These are phyloP conservation scores for Whitmania pigra DNA, from an alignment of 1,140 invertebrate genomes.

Conservation along the genomic window DNA sequence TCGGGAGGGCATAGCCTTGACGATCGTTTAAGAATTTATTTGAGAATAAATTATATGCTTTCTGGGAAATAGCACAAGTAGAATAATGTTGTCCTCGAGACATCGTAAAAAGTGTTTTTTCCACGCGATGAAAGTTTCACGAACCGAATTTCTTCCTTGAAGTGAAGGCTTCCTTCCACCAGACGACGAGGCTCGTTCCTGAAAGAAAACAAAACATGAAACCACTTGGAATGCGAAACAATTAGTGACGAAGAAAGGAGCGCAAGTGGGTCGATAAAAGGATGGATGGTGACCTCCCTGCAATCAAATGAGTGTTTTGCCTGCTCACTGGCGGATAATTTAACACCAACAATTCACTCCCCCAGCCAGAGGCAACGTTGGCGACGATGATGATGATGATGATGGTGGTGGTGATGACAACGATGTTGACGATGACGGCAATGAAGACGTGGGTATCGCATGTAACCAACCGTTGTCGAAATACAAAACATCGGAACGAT, in stretches of 20 bases:
- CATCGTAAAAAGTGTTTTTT: too few species aligned
- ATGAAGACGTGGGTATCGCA: too few species aligned
- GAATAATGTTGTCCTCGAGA: too few species aligned
- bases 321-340: too few species aligned
- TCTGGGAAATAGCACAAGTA: too few species aligned
- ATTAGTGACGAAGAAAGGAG: conserved; percentile 94
- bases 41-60: too few species aligned
- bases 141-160: neutral
- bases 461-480: conserved; percentile 61
- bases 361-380: neutral
- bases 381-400: neutral
- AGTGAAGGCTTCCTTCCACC: conserved; percentile 48
- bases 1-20: too few species aligned
- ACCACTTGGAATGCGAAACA: conserved; percentile 68
- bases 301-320: too few species aligned
- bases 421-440: neutral
- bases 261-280: conserved; percentile 70
- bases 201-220: conserved; percentile 90
- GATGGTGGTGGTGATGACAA: conserved; percentile 2
- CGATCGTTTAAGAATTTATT: too few species aligned
- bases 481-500: conserved; percentile 69
- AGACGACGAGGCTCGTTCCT: conserved; percentile 62
- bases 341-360: neutral
- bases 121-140: too few species aligned
- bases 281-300: conserved; percentile 65